phyloP scores from a whole-genome alignment of 2,888 invertebrate genomes.

The Cantharis lateralis region DNA sequence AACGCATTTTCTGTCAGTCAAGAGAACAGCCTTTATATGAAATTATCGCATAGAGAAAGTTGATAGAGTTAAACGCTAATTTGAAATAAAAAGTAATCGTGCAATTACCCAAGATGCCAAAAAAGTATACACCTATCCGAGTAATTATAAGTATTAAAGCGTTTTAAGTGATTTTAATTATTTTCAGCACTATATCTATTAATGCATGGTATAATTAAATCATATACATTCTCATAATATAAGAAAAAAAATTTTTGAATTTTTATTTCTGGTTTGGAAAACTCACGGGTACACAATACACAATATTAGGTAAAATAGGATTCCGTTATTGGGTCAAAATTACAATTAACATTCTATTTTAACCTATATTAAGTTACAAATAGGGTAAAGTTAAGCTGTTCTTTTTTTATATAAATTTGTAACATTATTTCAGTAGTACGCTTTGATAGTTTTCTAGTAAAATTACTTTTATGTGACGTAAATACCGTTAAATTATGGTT shows the following conservation, averaged over 20 bases:
- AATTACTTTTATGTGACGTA: background rate
- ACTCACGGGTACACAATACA: background rate
- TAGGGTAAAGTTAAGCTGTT: background rate
- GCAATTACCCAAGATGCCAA: background rate
- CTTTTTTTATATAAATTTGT: background rate
- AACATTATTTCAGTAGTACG: background rate
- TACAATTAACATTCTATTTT: background rate
- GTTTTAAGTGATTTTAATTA: background rate
- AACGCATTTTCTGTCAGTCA: constrained; percentile 22
- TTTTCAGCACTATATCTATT: background rate
- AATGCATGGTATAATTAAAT: background rate
- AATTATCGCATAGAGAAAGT: background rate
- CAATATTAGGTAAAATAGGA: background rate
- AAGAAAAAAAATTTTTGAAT: no score
- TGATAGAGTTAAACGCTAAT: background rate
- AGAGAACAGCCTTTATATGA: background rate
- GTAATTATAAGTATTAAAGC: background rate
- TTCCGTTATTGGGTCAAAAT: constrained; percentile 1
- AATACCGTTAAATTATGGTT: background rate
- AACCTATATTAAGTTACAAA: background rate
- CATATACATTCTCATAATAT: background rate
- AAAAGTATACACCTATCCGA: background rate
- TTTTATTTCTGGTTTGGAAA: background rate
- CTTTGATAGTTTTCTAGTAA: background rate
- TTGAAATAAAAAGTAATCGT: background rate